These are phyloP conservation scores for Dendrolimus houi DNA, from an alignment of 2,888 invertebrate genomes.

Conservation along the genomic window DNA sequence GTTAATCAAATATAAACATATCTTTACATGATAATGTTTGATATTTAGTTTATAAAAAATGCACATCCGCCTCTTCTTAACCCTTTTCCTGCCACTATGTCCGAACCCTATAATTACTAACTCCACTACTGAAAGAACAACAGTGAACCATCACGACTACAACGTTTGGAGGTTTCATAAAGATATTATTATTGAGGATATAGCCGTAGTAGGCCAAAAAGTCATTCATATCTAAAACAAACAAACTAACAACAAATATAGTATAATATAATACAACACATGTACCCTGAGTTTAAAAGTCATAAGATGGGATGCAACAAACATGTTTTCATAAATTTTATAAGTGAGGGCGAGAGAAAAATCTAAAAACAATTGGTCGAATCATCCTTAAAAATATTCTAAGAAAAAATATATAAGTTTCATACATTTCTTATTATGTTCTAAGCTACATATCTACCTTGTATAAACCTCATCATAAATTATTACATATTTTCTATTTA, in stretches of 20 bases:
- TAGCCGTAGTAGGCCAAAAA: constrained; percentile 57
- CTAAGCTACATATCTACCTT: constrained; percentile 73
- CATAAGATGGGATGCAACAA: constrained; percentile 58
- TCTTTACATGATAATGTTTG: too few species aligned
- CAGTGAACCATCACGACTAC: constrained; percentile 25
- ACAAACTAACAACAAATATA: not conserved
- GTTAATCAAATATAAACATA: too few species aligned
- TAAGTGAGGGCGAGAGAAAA: constrained; percentile 32
- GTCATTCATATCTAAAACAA: constrained; percentile 41
- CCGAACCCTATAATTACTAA: constrained; percentile 37
- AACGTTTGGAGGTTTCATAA: constrained; percentile 19
- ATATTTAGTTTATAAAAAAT: too few species aligned
- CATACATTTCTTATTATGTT: constrained; percentile 47
- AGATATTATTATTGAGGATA: constrained; percentile 12
- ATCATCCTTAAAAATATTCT: constrained; percentile 59
- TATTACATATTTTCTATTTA: constrained; percentile 33
- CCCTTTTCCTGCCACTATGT: constrained; percentile 21
- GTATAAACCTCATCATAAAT: constrained; percentile 75
- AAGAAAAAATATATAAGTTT: constrained; percentile 36
- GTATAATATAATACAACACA: constrained; percentile 42
- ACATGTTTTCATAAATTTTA: constrained; percentile 33
- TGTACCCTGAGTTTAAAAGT: constrained; percentile 71
- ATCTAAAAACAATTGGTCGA: constrained; percentile 61
- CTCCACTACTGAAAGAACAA: constrained; percentile 46
- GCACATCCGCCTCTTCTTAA: too few species aligned